Evolutionary conservation across 2,797 vertebrate genomes (phyloP).

Genomic region (Perodicticus potto): DNA sequence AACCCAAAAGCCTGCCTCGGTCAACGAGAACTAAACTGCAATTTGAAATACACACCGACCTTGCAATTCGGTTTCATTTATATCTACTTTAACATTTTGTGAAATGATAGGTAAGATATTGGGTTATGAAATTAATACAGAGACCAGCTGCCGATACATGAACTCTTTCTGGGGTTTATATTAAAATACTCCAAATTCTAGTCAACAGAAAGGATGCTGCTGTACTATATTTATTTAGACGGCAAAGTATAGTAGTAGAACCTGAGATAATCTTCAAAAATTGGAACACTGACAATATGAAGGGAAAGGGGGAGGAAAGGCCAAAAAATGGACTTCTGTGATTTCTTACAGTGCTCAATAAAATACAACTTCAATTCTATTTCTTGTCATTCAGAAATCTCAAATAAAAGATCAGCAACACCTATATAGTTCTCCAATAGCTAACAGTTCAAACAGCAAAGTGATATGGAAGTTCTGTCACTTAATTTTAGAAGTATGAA

Average conservation of each 20-base stretch:
- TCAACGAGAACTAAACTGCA: conserved; percentile 12
- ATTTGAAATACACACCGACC: neutral
- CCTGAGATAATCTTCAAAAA: conserved; percentile 13
- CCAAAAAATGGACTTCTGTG: neutral
- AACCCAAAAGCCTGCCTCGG: neutral
- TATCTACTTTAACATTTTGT: conserved; percentile 40
- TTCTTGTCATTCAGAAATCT: conserved; percentile 19
- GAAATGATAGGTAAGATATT: neutral
- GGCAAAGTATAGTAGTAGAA: neutral
- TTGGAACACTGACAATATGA: neutral
- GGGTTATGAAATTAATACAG: conserved; percentile 25
- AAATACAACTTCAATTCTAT: conserved; percentile 23
- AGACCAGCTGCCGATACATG: neutral
- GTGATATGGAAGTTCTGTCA: conserved; percentile 29
- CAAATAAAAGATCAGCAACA: neutral
- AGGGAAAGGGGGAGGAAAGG: neutral
- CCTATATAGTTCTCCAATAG: neutral
- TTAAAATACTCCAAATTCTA: conserved; percentile 35
- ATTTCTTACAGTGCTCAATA: neutral
- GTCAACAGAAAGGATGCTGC: conserved; percentile 18
- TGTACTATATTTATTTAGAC: neutral
- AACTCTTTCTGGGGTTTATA: conserved; percentile 39
- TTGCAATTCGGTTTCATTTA: conserved; percentile 51
- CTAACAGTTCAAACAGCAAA: neutral
- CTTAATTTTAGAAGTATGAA: conserved; percentile 9